These are phyloP conservation scores for Meiosimyza platycephala DNA, from an alignment of 2,888 invertebrate genomes.

Conservation along the genomic window DNA sequence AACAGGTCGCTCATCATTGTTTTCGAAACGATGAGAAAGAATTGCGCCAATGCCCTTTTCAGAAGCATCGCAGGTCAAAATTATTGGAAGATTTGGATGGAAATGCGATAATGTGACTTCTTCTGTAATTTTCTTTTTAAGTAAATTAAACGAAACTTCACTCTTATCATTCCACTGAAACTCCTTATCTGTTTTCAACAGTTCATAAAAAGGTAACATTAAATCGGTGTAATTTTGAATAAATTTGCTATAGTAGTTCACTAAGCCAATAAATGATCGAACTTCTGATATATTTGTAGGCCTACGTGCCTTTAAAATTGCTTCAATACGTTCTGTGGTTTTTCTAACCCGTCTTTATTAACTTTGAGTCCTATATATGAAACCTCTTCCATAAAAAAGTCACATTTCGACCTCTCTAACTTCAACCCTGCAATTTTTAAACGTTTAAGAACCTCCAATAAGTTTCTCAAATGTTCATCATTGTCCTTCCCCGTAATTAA, in stretches of 20 bases:
- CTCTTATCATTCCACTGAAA: not conserved
- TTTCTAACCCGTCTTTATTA: too few relatives aligned
- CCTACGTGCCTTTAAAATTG: not conserved
- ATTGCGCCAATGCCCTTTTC: too few relatives aligned
- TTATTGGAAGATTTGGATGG: too few relatives aligned
- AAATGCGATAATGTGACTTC: too few relatives aligned
- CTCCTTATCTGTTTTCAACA: not conserved
- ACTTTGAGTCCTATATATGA: not conserved
- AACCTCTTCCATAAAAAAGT: not conserved
- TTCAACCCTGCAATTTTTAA: not conserved
- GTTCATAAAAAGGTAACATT: not conserved
- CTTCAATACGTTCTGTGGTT: constrained; percentile 9
- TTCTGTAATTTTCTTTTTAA: too few relatives aligned
- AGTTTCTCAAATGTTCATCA: not conserved
- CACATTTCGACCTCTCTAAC: not conserved
- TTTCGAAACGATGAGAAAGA: constrained; percentile 3
- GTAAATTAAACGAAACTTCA: too few relatives aligned
- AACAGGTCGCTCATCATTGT: not conserved
- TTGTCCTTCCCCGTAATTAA: not conserved
- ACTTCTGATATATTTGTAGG: constrained; percentile 4
- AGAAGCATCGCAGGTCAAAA: too few relatives aligned
- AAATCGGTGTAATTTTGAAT: not conserved
- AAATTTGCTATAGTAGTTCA: constrained; percentile 5
- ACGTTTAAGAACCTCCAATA: not conserved
- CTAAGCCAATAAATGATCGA: constrained; percentile 5